phyloP scores from a whole-genome alignment of 2,888 invertebrate genomes.

The Dioctria rufipes region DNA sequence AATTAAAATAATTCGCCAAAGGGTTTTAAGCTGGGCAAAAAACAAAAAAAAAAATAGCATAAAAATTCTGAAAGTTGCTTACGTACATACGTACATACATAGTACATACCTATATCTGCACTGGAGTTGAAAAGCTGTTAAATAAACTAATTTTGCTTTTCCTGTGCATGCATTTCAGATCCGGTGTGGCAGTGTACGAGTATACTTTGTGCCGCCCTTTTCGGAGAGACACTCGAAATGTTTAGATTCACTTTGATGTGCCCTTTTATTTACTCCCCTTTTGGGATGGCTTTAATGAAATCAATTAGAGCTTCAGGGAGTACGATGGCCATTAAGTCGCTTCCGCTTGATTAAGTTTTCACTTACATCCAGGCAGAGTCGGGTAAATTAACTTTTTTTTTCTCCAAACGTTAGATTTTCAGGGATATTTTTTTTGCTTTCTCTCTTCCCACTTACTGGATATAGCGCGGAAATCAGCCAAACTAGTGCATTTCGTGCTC shows the following conservation, averaged over 20 bases:
- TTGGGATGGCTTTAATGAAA: slow-evolving; percentile 13
- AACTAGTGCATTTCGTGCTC: background rate
- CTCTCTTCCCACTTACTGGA: background rate
- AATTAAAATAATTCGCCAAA: slow-evolving; percentile 18
- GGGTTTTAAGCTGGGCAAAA: background rate
- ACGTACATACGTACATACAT: too few relatives aligned
- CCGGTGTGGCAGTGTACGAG: too few relatives aligned
- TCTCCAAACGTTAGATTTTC: background rate
- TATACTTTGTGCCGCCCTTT: background rate
- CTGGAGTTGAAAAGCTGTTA: background rate
- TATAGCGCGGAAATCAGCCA: background rate
- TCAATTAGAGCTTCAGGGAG: slow-evolving; percentile 10
- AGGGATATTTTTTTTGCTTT: background rate
- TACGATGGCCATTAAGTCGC: slow-evolving; percentile 26
- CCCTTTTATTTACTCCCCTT: slow-evolving; percentile 3
- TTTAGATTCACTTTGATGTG: slow-evolving; percentile 12
- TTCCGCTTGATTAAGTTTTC: slow-evolving; percentile 32
- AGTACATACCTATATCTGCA: background rate
- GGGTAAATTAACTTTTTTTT: slow-evolving; percentile 8
- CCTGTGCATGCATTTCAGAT: background rate
- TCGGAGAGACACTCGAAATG: background rate
- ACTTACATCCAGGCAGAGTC: background rate
- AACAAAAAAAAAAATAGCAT: background rate
- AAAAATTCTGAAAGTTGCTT: background rate
- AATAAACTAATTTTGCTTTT: slow-evolving; percentile 11